phyloP scores from a whole-genome alignment of 1,140 invertebrate genomes.

The Papilio polytes region DNA sequence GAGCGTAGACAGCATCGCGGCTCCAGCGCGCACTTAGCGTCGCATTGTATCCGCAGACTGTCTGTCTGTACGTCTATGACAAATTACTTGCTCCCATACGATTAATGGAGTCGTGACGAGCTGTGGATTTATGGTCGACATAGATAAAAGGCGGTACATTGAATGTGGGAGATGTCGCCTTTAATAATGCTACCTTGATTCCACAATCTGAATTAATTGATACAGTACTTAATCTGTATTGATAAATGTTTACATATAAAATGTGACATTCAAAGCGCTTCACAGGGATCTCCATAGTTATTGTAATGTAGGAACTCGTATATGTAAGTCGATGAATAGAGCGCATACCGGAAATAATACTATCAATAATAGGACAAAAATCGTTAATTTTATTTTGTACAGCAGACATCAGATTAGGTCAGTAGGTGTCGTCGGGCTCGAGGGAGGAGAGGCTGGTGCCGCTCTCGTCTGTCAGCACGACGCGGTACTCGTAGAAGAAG shows the following conservation, averaged over 20 bases:
- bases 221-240: not conserved
- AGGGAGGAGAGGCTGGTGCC: conserved; percentile 30
- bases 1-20: conserved; percentile 5
- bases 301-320: not conserved
- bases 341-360: not conserved
- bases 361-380: not conserved
- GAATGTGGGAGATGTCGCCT: conserved; percentile 9
- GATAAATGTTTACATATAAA: too few relatives aligned
- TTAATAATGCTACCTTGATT: conserved; percentile 3
- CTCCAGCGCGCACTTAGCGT: conserved; percentile 48
- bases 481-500: conserved; percentile 75
- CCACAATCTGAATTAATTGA: not conserved
- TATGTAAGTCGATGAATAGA: not conserved
- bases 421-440: conserved; percentile 12
- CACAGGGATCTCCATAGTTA: not conserved
- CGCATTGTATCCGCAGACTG: conserved; percentile 54
- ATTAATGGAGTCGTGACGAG: conserved; percentile 62
- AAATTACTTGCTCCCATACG: conserved; percentile 56
- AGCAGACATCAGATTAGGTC: not conserved
- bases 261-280: too few relatives aligned
- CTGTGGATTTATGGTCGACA: conserved; percentile 48
- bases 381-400: not conserved
- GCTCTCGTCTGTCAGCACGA: conserved; percentile 44
- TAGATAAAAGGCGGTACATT: conserved; percentile 48
- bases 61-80: conserved; percentile 67